A percentile compares a stretch with the other conserved stretches of the same genome.
Conservation (phyloP, 2,797 vertebrate genomes). For the Anabacerthia variegaticeps region DNA sequence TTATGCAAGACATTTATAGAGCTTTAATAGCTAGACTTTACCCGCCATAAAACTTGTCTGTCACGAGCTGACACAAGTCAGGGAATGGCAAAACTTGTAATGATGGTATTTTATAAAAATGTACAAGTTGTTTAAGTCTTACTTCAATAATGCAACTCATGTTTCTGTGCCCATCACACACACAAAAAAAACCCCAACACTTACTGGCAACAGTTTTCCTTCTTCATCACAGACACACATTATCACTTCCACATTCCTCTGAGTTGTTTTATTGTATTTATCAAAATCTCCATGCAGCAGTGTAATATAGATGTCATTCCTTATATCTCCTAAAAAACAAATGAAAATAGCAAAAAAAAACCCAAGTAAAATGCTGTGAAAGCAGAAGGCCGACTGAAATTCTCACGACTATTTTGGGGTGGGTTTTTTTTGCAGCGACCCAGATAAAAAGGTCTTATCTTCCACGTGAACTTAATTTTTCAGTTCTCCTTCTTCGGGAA, state of each 20-base stretch:
- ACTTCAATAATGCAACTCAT: not conserved
- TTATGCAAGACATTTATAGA: not conserved
- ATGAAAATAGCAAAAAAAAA: not conserved
- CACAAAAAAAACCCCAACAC: not conserved
- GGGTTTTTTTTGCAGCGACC: not conserved
- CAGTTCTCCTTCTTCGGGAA: not conserved
- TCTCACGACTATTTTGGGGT: not conserved
- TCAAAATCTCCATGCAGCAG: conserved; percentile 92
- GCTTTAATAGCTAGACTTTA: not conserved
- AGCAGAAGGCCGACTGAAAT: not conserved
- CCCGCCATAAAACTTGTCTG: not conserved
- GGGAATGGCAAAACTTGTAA: not conserved
- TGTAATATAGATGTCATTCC: conserved; percentile 98
- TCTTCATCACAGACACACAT: conserved; percentile 96
- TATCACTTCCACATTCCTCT: conserved; percentile 96
- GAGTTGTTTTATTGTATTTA: conserved; percentile 97
- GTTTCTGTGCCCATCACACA: not conserved
- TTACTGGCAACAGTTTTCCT: conserved; percentile 91
- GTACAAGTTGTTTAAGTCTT: not conserved
- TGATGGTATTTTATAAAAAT: not conserved
- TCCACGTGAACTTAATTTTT: not conserved
- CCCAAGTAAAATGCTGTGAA: not conserved
- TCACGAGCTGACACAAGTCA: not conserved
- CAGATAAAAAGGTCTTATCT: not conserved
- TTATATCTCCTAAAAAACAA: conserved; percentile 83